These are phyloP conservation scores for Ciconia nigra DNA, from an alignment of 2,797 vertebrate species.

Conservation along the genomic window DNA sequence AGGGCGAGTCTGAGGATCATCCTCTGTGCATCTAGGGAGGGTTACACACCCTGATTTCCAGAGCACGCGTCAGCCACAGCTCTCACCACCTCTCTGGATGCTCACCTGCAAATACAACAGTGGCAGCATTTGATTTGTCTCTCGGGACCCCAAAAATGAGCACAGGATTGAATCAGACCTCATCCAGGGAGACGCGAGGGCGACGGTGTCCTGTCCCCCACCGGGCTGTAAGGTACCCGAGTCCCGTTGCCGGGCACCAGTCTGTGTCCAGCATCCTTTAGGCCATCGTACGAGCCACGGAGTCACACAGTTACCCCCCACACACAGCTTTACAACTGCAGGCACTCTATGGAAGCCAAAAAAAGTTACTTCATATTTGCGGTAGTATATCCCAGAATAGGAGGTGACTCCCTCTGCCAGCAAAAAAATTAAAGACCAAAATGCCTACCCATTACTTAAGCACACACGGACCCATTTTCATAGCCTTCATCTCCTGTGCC, in stretches of 20 bases:
- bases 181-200: neutral
- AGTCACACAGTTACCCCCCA: neutral
- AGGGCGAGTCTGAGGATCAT: neutral
- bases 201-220: neutral
- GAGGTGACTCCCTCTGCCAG: neutral
- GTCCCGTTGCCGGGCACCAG: neutral
- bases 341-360: neutral
- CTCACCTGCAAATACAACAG: neutral
- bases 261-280: neutral
- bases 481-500: neutral
- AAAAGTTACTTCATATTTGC: neutral
- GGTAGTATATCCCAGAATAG: neutral
- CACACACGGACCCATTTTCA: neutral
- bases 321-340: neutral
- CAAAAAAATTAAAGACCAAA: neutral
- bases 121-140: neutral
- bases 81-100: neutral
- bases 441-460: neutral
- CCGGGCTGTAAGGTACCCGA: rapidly evolving
- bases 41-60: neutral
- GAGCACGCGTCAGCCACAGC: rapidly evolving
- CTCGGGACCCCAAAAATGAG: neutral
- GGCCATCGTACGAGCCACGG: rapidly evolving
- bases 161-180: neutral
- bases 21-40: neutral